A percentile compares a stretch with the other conserved stretches of the same genome.
Conservation (phyloP, 2,113 vertebrate species). For the Rhea pennata region DNA sequence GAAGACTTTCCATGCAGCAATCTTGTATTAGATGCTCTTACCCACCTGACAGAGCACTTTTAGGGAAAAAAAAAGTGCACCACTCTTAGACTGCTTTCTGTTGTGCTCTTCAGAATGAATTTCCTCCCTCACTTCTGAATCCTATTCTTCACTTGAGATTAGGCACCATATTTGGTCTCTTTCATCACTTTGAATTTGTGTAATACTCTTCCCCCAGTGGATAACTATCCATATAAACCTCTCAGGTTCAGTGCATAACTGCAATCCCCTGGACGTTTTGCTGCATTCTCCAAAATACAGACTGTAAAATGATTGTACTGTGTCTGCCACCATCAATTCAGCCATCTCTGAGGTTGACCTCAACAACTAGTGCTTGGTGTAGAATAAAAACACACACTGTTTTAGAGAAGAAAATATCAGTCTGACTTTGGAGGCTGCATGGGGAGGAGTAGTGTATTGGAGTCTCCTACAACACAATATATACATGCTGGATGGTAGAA, state of each 20-base stretch:
- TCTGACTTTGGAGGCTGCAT: not conserved
- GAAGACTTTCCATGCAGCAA: not conserved
- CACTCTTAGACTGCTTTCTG: not conserved
- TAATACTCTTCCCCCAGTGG: not conserved
- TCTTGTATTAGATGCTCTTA: not conserved
- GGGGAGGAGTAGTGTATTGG: not conserved
- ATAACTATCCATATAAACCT: not conserved
- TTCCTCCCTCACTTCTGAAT: not conserved
- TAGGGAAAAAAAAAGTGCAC: not conserved
- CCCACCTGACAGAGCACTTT: fast-evolving
- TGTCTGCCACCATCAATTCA: not conserved
- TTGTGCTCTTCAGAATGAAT: not conserved
- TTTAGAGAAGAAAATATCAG: not conserved
- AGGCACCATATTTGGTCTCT: not conserved
- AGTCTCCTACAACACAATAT: not conserved
- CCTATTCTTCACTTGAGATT: not conserved
- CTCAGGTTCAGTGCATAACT: not conserved
- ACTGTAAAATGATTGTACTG: not conserved
- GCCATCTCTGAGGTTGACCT: not conserved
- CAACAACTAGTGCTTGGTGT: not conserved
- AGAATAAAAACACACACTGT: not conserved
- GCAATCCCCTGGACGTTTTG: not conserved
- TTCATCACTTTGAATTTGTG: not conserved
- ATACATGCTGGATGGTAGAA: not conserved
- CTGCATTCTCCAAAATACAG: not conserved